phyloP scores from a whole-genome alignment of 64 coral and sea anemone genomes.

The Astreopora myriophthalma region DNA sequence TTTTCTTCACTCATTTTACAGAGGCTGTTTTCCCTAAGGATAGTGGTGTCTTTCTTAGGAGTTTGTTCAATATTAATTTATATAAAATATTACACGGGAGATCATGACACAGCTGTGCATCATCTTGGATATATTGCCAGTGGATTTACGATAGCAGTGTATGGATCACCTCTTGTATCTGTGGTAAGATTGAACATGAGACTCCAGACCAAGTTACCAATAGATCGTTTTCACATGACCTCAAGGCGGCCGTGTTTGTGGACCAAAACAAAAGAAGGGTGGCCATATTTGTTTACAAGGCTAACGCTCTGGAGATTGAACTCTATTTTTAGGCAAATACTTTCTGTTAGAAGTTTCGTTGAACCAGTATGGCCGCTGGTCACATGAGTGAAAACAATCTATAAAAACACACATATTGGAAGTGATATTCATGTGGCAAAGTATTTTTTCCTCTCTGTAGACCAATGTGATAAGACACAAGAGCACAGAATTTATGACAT shows the following conservation, averaged over 20 bases:
- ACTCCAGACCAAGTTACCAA: no score
- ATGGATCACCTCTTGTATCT: slow-evolving; percentile 85
- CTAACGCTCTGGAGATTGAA: no score
- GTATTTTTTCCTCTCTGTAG: slow-evolving; percentile 5
- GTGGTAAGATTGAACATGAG: slow-evolving; percentile 67
- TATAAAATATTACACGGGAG: slow-evolving; percentile 76
- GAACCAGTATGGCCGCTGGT: no score
- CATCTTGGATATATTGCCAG: slow-evolving; percentile 80
- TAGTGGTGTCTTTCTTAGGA: slow-evolving; percentile 49
- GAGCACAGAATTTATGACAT: slow-evolving; percentile 95
- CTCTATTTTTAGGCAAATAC: no score
- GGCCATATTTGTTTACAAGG: no score
- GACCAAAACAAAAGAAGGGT: no score
- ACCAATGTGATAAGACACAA: slow-evolving; percentile 71
- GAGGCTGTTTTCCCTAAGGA: slow-evolving; percentile 48
- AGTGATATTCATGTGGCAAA: no score
- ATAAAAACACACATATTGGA: no score
- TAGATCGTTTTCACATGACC: no score
- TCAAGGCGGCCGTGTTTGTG: no score
- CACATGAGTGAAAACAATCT: no score
- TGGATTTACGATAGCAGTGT: slow-evolving; percentile 79
- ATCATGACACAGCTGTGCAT: slow-evolving; percentile 61
- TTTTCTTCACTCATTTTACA: slow-evolving; percentile 33
- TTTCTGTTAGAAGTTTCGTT: no score
- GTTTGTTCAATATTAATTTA: slow-evolving; percentile 73